Conservation (phyloP, 2,113 vertebrate species). For the Dasyurus viverrinus region DNA sequence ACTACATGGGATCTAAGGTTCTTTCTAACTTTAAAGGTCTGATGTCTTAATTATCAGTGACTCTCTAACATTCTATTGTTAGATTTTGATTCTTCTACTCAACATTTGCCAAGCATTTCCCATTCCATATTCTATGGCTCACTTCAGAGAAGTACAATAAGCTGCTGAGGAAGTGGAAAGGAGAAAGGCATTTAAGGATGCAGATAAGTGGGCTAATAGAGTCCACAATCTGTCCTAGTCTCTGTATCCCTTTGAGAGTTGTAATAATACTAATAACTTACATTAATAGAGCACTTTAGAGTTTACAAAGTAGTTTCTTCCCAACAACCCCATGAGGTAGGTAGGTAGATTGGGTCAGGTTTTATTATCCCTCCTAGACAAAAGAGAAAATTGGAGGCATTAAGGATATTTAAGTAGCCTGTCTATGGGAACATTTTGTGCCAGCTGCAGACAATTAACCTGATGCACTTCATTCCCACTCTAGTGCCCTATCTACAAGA, state of each 20-base stretch:
- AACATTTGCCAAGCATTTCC: not conserved
- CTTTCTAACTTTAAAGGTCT: not conserved
- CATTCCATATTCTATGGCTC: not conserved
- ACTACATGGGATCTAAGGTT: not conserved
- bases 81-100: not conserved
- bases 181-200: not conserved
- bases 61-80: not conserved
- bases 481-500: constrained; percentile 25
- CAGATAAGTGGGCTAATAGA: constrained; percentile 3
- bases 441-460: constrained; percentile 28
- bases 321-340: constrained; percentile 2
- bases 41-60: not conserved
- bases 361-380: not conserved
- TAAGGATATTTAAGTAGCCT: constrained; percentile 12
- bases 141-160: not conserved
- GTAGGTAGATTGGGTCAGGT: not conserved
- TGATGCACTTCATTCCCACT: constrained; percentile 8
- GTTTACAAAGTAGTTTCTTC: not conserved
- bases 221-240: not conserved
- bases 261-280: not conserved
- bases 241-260: not conserved
- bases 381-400: constrained; percentile 18
- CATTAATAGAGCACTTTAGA: constrained; percentile 1
- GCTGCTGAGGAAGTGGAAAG: not conserved
- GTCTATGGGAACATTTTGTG: constrained; percentile 7